phyloP scores from a whole-genome alignment of 2,797 vertebrate genomes.

The Acestrorhynchus altus region DNA sequence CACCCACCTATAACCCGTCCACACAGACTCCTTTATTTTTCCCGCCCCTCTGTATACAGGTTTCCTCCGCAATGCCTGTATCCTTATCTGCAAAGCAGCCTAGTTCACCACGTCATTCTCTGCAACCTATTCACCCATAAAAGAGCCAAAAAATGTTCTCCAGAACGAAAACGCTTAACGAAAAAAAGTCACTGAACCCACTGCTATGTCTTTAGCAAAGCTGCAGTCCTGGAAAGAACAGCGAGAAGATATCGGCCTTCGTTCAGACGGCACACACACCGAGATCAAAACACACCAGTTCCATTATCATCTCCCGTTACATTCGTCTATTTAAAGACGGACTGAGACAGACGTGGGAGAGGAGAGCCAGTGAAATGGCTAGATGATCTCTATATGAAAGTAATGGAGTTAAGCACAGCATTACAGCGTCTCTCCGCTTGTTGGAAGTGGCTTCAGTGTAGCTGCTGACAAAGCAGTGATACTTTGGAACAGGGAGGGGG shows the following conservation, averaged over 20 bases:
- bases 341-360: not conserved
- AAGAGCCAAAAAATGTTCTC: not conserved
- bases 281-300: slow-evolving; percentile 26
- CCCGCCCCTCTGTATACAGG: too few species aligned
- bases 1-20: too few species aligned
- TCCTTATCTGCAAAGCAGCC: too few species aligned
- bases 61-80: too few species aligned
- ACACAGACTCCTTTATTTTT: too few species aligned
- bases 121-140: not conserved
- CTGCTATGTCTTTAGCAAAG: not conserved
- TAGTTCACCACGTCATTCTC: not conserved
- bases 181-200: not conserved
- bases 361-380: not conserved
- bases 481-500: too few species aligned
- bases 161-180: not conserved
- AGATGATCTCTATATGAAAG: not conserved
- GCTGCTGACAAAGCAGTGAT: not conserved
- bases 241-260: not conserved
- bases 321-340: slow-evolving; percentile 36
- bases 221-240: not conserved
- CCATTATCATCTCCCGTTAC: slow-evolving; percentile 50
- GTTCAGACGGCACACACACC: not conserved
- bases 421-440: not conserved
- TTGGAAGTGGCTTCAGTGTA: not conserved
- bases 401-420: not conserved